Evolutionary conservation across 2,113 vertebrate species (phyloP), one percentile per base, ranked within the genome.

Genomic region (Podarcis cretensis): DNA sequence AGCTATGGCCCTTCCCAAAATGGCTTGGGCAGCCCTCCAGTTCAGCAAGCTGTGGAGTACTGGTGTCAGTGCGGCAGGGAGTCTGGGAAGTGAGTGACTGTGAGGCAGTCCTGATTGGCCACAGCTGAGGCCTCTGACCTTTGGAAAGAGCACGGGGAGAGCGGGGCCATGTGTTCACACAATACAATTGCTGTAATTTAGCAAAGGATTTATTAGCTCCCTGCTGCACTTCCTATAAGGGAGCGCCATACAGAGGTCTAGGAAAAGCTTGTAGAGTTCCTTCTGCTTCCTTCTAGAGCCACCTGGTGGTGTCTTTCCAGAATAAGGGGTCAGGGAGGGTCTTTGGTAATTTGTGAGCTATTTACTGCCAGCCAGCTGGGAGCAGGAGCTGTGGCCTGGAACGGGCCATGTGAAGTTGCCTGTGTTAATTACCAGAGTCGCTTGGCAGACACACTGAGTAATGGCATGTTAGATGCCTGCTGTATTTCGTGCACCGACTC

Each of bases 381-480:
- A 79, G 87, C 90, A 94, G 89, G 92, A 93, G 93, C 92, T 3
- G 20, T 89, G 90, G 93, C 93, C 81, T 84, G 96, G 95, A 93
- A 93, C 90, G 83, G 75, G 86, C 93, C 93, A 1, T 92, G 91
- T 65, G 79, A 92, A 89, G 54, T 89, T 83, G 48, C 80, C 71
- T 21, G 25, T 82, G 89, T 91, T 92, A 95, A 94, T 95, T 94
- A 92, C 94, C 91, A 92, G 93, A 89, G 81, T 93, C 93, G 92
- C 73, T 43, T 88, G 92, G 94, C 95, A 95, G 96, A 95, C 96
- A 95, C 95, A 94, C 95, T 95, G 97, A 96, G 94, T 94, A 94
- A 96, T 96, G 96, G 94, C 86, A 95, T 92, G 94, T 95, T 94
- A 95, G 92, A 95, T 92, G 95, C 97, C 95, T 96, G 96, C 95